phyloP scores from a whole-genome alignment of 2,797 vertebrate genomes.

The Rostrhamus sociabilis region DNA sequence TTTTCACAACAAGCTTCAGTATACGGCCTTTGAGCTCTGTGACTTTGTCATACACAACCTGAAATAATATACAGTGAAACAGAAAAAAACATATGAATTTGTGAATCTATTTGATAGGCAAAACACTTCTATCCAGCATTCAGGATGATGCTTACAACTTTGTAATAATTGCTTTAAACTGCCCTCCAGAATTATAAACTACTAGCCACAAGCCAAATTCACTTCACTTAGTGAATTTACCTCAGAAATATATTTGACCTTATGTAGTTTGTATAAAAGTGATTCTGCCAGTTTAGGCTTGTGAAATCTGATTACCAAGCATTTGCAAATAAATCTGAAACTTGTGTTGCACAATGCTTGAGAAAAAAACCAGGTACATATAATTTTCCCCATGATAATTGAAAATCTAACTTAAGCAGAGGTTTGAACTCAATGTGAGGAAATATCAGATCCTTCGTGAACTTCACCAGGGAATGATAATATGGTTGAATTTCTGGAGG shows the following conservation, averaged over 20 bases:
- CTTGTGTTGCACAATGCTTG: not conserved
- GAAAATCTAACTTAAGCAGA: not conserved
- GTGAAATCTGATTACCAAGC: not conserved
- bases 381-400: not conserved
- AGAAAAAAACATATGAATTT: not conserved
- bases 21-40: slow-evolving; percentile 70
- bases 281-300: not conserved
- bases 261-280: not conserved
- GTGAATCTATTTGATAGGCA: not conserved
- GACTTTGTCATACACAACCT: slow-evolving; percentile 81
- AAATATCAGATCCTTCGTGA: not conserved
- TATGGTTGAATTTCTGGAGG: not conserved
- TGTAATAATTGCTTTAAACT: not conserved
- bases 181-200: not conserved
- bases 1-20: slow-evolving; percentile 85
- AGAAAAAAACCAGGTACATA: not conserved
- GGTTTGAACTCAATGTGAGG: not conserved
- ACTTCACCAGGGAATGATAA: not conserved
- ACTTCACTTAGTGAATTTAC: not conserved
- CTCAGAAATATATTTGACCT: not conserved
- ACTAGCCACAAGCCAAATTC: not conserved
- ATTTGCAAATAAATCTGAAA: not conserved
- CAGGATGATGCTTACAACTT: not conserved
- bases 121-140: not conserved
- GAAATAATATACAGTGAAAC: not conserved